Base-by-base conservation (phyloP, 2,888 invertebrate species). In the Brachyptera risi region DNA sequence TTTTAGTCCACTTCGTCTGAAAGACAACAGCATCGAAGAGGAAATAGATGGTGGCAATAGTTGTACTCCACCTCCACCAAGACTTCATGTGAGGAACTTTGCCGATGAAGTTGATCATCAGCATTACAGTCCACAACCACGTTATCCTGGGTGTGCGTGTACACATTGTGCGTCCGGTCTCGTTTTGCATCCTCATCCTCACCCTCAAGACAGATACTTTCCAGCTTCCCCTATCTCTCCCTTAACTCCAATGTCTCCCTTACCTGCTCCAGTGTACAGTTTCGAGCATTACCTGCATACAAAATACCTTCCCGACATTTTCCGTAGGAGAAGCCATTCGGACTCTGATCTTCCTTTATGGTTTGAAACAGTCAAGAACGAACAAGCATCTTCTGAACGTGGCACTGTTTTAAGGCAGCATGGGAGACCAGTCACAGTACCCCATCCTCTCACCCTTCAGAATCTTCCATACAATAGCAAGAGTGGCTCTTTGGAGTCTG, bases 271-370 rank as follows among this genome's bases (percentile, higher is more conserved):
- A 4, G 76, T 79, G 51, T 81, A 80, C 72, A 82, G 78, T 69
- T 84, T 84, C 75, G 83, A 83, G 73, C 80, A 81, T 69, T 84
- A 83, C 73, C 77, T 83, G 62, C 80, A 83, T 73, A 79, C 80
- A 66, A 83, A 83, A 77, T 83, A 83, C 78, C 79, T 85, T 73
- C 83, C 83, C 5, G 81, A 82, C 68, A 75, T 83, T 42, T 81
- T 80, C 69, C 77, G 83, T 35, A 75, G 81, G 64, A 76, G 85
- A 60, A 84, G 84, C 69, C 84, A 84, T 69, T 85, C 85, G 37
- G 86, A 86, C 70, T 83, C 85, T 2, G 86, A 86, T 69, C 74
- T 84, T 65, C 81, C 82, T 24, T 70, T 79, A 67, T 80, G 81
- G 79, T 76, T 78, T 62, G 79, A 79, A 65, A 71, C 74, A 23